Evolutionary conservation across 2,888 invertebrate species (phyloP).

Genomic region (Apeira syringaria): DNA sequence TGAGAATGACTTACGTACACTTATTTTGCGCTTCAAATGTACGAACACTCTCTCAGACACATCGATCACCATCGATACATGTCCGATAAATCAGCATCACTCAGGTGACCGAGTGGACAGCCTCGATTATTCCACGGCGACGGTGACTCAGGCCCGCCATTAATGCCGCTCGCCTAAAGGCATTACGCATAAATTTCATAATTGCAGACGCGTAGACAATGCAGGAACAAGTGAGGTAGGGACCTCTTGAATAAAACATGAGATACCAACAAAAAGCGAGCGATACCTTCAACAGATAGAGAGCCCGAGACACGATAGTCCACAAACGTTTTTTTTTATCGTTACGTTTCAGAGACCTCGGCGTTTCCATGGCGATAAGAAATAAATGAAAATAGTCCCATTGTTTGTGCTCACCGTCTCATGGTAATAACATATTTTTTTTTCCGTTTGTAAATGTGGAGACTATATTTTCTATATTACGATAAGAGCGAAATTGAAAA

Average conservation of each 20-base stretch:
- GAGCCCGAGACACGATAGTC: slow-evolving; percentile 48
- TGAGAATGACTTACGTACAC: not conserved
- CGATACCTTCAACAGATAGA: slow-evolving; percentile 54
- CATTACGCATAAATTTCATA: slow-evolving; percentile 74
- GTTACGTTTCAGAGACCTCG: slow-evolving; percentile 56
- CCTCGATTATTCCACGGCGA: slow-evolving; percentile 54
- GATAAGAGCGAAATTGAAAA: too few relatives aligned
- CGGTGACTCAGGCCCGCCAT: slow-evolving; percentile 63
- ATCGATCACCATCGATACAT: slow-evolving; percentile 70
- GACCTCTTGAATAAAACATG: slow-evolving; percentile 72
- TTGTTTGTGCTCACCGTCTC: slow-evolving; percentile 41
- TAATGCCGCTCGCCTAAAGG: slow-evolving; percentile 70
- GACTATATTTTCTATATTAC: too few relatives aligned
- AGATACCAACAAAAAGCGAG: slow-evolving; percentile 49
- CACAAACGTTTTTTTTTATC: slow-evolving; percentile 55
- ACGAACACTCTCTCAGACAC: slow-evolving; percentile 51
- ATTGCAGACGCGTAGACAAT: slow-evolving; percentile 78
- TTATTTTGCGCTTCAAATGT: slow-evolving; percentile 4
- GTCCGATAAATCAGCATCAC: slow-evolving; percentile 74
- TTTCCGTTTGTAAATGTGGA: slow-evolving; percentile 30
- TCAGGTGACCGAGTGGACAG: slow-evolving; percentile 66
- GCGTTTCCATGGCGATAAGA: slow-evolving; percentile 43
- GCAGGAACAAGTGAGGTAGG: slow-evolving; percentile 68
- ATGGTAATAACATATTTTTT: slow-evolving; percentile 33
- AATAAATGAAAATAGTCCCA: slow-evolving; percentile 41